Evolutionary conservation across 2,797 vertebrate species (phyloP).

Genomic region (Sternotherus odoratus): DNA sequence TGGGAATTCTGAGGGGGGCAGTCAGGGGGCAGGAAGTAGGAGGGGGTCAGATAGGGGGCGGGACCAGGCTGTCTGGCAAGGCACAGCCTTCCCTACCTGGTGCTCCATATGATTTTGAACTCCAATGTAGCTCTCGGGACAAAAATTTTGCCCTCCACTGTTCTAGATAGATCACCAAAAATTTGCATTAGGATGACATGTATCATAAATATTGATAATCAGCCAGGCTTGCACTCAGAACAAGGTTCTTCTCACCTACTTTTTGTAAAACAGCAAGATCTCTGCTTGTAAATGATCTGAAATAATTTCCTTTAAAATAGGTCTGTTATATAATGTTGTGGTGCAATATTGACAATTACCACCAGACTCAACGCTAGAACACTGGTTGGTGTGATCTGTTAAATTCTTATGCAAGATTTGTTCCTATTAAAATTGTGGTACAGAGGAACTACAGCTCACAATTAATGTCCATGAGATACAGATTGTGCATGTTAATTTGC

Average conservation of each 20-base stretch:
- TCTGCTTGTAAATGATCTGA: not conserved
- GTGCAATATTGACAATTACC: not conserved
- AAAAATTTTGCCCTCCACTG: no score
- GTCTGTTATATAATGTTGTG: not conserved
- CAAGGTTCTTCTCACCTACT: not conserved
- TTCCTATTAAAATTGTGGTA: not conserved
- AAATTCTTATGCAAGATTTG: not conserved
- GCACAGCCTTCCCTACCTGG: no score
- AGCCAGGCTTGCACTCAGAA: not conserved
- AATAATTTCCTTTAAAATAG: not conserved
- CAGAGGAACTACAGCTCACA: not conserved
- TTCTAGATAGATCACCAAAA: not conserved
- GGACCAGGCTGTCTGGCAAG: no score
- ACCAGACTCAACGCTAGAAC: not conserved
- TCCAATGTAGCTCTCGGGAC: no score
- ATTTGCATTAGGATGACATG: not conserved
- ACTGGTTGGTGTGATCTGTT: not conserved
- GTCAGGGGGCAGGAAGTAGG: no score
- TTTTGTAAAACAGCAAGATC: not conserved
- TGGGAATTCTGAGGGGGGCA: no score
- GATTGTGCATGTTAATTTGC: not conserved
- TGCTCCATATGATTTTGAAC: no score
- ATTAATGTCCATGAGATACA: not conserved
- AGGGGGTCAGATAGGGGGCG: no score
- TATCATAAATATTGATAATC: not conserved